Conservation (phyloP, 2,888 invertebrate species). For the Platycheirus rosarum region DNA sequence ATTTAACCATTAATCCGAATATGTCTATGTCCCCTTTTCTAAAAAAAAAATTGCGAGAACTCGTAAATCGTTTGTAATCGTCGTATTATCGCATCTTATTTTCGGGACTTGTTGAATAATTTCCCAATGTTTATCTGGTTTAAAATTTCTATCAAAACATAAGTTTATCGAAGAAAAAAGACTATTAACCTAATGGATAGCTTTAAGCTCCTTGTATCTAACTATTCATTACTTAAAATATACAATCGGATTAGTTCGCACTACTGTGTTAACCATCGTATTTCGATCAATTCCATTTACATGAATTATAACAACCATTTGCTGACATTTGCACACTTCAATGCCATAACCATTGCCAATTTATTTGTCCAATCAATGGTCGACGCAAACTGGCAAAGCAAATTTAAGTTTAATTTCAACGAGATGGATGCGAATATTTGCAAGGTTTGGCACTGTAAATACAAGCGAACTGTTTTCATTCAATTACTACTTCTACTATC, state of each 20-base stretch:
- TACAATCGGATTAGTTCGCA: constrained; percentile 15
- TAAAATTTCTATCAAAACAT: too few relatives aligned
- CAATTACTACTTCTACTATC: background rate
- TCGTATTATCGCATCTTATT: too few relatives aligned
- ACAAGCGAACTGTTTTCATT: background rate
- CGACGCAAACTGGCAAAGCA: constrained; percentile 1
- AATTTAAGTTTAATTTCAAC: background rate
- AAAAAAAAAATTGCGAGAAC: too few relatives aligned
- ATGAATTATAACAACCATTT: background rate
- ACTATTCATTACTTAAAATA: background rate
- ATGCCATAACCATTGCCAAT: background rate
- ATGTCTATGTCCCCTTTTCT: too few relatives aligned
- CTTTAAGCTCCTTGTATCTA: too few relatives aligned
- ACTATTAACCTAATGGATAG: too few relatives aligned
- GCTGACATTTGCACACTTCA: constrained; percentile 3
- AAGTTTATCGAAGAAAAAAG: too few relatives aligned
- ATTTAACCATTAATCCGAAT: too few relatives aligned
- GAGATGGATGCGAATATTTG: background rate
- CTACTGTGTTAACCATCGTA: constrained; percentile 1
- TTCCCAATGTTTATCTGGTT: too few relatives aligned
- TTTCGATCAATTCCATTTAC: constrained; percentile 5
- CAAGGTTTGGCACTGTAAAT: constrained; percentile 6
- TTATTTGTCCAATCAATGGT: background rate
- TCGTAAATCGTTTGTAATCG: too few relatives aligned
- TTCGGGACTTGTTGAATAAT: too few relatives aligned